Evolutionary conservation across 2,797 vertebrate genomes (phyloP), one percentile per base, ranked within the genome.

Genomic region (Hapalemur alaotrensis): DNA sequence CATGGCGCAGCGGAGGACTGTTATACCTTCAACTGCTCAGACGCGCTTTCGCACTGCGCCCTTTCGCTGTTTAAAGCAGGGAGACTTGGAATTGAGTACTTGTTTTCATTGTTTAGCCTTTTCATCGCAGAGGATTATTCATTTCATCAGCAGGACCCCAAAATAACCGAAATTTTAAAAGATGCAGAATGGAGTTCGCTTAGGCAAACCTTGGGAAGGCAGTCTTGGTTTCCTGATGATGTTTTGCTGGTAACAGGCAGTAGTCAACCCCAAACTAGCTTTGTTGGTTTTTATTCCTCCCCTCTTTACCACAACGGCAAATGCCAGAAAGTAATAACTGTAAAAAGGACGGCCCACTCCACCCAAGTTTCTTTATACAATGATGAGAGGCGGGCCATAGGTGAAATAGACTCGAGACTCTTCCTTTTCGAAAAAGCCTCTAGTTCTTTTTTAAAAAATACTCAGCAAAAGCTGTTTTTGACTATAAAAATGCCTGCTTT

Each of bases 361-460:
- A 38, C 67, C 57, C 43, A 83, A 46, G 89, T 87, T 94, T 78
- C 63, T 95, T 70, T 89, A n/a, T 85, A 28, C 38, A 43, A 50
- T 65, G 32, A 63, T 11, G 69, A 95, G 52, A 69, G 46, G 57
- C 41, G 20, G 89, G 25, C 57, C 85, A 30, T 81, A 95, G 84
- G 57, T 96, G 88, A 98, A 97, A 97, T 80, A 70, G 92, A 90
- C 70, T 79, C 25, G 14, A 84, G 72, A 92, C 82, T 97, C 79
- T 96, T 84, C 86, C 92, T 97, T 97, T 97, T 90, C 67, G 59
- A 95, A 97, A 97, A 59, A 72, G 6, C 15, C 43, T 50, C 0
- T 80, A 93, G 97, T 95, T 92, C 93, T 91, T 91, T 32, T 17
- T 28, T 22, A 67, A 67, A 80, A 80, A 83, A 63, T 30, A 67